Evolutionary conservation across 2,888 invertebrate species (phyloP), one percentile per base, ranked within the genome.

Genomic region (Noctua janthe): DNA sequence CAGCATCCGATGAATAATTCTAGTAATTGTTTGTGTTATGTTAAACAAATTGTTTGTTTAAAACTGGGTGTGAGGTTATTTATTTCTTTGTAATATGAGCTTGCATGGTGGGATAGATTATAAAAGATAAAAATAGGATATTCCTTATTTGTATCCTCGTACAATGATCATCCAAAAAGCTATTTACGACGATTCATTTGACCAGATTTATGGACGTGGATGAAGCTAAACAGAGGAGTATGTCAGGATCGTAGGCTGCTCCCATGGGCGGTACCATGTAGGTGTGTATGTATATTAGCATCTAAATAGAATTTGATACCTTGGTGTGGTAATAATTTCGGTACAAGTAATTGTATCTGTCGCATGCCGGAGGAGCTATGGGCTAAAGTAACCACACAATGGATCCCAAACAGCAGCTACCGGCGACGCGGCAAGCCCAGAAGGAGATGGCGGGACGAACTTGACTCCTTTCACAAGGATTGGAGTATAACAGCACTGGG

Each of bases 21-120:
- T 23, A 51, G 39, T 56, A 56, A 80, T 78, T 76, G 76, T 87
- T 85, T 87, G 82, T 84, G 23, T 87, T 76, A 76, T 23, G 23
- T 49, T 8, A 62, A 78, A 84, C 39, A 86, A 72, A 70, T 54
- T 35, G 77, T 78, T 81, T 47, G 69, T 70, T 70, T 59, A 35
- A 56, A 82, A 56, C 47, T 54, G 8, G n/a, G 23, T 66, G 39
- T 56, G 23, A 2, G 0, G 13, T 56, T 86, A 77, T 83, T 82
- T 82, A n/a, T 59, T 78, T 71, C 35, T 74, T 67, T 70, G 47
- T 70, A 54, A 59, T 73, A 29, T 51, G 47, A 71, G 47, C 11
- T 17, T 5, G 23, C 2, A 6, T 51, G 56, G 43, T 49, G 7
- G 20, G 11, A 23, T 39, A 51, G 17, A 49, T 59, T 59, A 54